A percentile compares a stretch with the other conserved stretches of the same genome.
Conservation (phyloP, 2,888 invertebrate species). For the Torymus auratus region DNA sequence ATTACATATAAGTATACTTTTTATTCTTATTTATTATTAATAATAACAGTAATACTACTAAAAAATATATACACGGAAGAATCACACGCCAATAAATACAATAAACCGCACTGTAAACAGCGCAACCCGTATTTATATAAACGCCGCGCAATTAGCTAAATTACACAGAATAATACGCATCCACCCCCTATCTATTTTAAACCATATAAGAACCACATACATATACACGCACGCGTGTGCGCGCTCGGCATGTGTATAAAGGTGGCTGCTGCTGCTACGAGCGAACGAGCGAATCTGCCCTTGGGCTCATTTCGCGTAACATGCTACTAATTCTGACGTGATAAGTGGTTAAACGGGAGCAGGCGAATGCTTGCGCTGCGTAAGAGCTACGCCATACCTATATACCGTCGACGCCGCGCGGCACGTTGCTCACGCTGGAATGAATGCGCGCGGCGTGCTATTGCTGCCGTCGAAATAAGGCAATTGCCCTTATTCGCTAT, state of each 20-base stretch:
- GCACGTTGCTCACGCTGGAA: constrained; percentile 4
- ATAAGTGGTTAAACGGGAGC: constrained; percentile 71
- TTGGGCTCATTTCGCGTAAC: constrained; percentile 66
- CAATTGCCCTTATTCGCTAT: constrained; percentile 30
- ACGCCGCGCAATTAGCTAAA: constrained; percentile 39
- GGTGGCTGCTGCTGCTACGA: constrained; percentile 12
- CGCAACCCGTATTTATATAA: not conserved
- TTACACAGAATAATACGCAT: constrained; percentile 47
- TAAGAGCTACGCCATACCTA: not conserved
- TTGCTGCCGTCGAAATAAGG: constrained; percentile 27
- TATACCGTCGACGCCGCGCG: too few relatives aligned
- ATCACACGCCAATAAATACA: too few relatives aligned
- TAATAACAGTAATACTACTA: too few relatives aligned
- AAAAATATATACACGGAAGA: too few relatives aligned
- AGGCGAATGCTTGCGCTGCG: constrained; percentile 51
- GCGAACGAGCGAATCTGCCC: constrained; percentile 64
- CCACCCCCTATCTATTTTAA: constrained; percentile 23
- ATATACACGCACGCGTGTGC: not conserved
- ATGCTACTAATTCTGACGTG: constrained; percentile 67
- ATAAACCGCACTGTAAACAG: too few relatives aligned
- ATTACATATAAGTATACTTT: too few relatives aligned
- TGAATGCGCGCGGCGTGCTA: constrained; percentile 30
- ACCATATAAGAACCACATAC: constrained; percentile 7
- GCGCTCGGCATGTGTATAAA: not conserved
- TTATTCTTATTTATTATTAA: too few relatives aligned